Percentiles rank a stretch among this genome's conserved stretches.
Conservation (phyloP, 1,140 invertebrate genomes). For the Camponotus pennsylvanicus region DNA sequence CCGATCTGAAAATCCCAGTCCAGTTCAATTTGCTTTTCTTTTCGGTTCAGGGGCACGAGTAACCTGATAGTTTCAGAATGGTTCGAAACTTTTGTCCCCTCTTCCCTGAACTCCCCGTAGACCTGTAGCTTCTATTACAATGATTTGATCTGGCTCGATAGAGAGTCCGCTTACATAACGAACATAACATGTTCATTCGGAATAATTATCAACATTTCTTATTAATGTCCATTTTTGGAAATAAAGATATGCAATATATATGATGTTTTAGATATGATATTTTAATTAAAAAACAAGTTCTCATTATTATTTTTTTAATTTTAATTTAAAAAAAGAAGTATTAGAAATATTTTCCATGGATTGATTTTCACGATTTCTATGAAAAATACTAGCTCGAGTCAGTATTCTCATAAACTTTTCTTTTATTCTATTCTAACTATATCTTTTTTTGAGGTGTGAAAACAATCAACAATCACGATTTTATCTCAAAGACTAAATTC, state of each 20-base stretch:
- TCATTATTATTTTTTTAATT: neutral
- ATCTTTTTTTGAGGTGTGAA: slow-evolving; percentile 23
- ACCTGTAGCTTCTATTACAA: slow-evolving; percentile 59
- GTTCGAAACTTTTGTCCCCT: slow-evolving; percentile 32
- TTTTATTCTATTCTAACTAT: neutral
- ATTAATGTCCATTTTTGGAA: neutral
- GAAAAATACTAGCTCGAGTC: neutral
- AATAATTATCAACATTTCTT: neutral
- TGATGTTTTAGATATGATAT: neutral
- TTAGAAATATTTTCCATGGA: neutral
- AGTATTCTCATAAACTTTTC: neutral
- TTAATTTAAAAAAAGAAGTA: neutral
- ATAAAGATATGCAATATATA: neutral
- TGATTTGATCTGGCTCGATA: slow-evolving; percentile 64
- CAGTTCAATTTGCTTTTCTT: slow-evolving; percentile 66
- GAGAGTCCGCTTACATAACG: slow-evolving; percentile 25
- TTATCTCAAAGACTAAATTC: slow-evolving; percentile 31
- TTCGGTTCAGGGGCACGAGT: slow-evolving; percentile 37
- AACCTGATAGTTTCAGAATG: slow-evolving; percentile 66
- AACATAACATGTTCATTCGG: slow-evolving; percentile 3
- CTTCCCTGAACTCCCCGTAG: slow-evolving; percentile 25
- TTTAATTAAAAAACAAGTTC: neutral
- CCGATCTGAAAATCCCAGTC: slow-evolving; percentile 68
- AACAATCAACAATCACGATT: slow-evolving; percentile 43
- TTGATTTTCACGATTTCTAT: neutral